Base-by-base conservation (phyloP, 2,888 invertebrate genomes). In the Diploptera punctata region DNA sequence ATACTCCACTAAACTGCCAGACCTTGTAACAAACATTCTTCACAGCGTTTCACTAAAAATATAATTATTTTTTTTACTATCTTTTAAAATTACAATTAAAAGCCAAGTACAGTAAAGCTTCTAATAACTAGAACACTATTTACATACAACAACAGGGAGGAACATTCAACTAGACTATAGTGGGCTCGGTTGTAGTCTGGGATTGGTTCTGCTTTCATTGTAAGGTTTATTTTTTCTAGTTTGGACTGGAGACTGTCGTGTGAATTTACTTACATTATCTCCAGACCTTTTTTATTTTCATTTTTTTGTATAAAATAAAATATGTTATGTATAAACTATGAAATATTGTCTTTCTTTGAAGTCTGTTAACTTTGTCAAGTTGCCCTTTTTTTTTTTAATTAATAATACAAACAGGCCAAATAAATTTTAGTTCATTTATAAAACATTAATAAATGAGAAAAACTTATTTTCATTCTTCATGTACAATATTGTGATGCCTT, bases 81-180 rank as follows among this genome's bases (percentile, higher is more conserved):
- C 16, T 13, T 57, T 57, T 57, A 57, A 57, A 57, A 29, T 57
- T 21, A 65, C 65, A 65, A 47, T 26, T 26, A 65, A 65, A 65
- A 47, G 24, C 29, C 38, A 16, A 26, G 26, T 21, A 33, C 5
- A 2, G 21, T 44, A n/a, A 18, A 31, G 21, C 47, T 65, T 5
- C 65, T 65, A 57, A 21, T 26, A 10, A 4, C 52, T 31, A 29
- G 7, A 16, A 31, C 26, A n/a, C 57, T 57, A 57, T 57, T 24
- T 57, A 57, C 54, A 54, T n/a, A 57, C 31, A 57, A 29, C 26
- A 29, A 29, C 26, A 18, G n/a, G 9, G 24, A 21, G 3, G 47
- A 5, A 57, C 33, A 7, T 33, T 7, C 33, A 29, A 5, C 29
- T 57, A 57, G 2, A n/a, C 31, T 57, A 57, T 3, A 3, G 52